These are phyloP conservation scores for Antedon bifida DNA, from an alignment of 35 echinoderm and acorn worm genomes.

Conservation along the genomic window DNA sequence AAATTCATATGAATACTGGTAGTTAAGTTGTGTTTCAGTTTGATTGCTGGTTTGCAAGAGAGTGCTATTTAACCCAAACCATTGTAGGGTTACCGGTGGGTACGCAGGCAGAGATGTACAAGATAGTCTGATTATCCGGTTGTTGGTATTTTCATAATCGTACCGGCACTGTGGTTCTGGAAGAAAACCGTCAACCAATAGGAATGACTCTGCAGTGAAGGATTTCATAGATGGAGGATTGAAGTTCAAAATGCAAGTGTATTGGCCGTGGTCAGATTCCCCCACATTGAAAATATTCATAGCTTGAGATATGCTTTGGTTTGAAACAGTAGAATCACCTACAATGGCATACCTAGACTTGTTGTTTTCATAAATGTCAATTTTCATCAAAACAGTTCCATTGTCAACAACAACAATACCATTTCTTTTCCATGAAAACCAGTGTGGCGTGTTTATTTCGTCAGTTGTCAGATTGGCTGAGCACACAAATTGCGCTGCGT, in stretches of 20 bases:
- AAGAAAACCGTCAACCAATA: background rate
- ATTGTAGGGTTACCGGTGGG: background rate
- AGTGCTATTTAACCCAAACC: background rate
- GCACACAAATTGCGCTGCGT: background rate
- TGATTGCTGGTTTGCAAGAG: background rate
- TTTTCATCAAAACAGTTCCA: background rate
- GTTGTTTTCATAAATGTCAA: background rate
- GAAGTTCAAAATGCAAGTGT: background rate
- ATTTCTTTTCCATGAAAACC: background rate
- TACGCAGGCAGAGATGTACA: background rate
- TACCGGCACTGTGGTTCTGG: background rate
- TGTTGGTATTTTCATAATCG: background rate
- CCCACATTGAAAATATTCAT: background rate
- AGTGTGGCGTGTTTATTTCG: background rate
- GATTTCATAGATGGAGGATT: background rate
- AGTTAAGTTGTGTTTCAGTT: background rate
- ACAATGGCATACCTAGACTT: background rate
- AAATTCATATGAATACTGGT: background rate
- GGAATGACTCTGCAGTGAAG: background rate
- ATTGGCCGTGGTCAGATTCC: background rate
- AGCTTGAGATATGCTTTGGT: background rate
- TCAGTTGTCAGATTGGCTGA: background rate
- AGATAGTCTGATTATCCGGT: background rate
- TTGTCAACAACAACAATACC: background rate
- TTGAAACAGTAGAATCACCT: background rate